These are phyloP conservation scores for Trichopria drosophilae DNA, from an alignment of 2,888 invertebrate species.

Conservation along the genomic window DNA sequence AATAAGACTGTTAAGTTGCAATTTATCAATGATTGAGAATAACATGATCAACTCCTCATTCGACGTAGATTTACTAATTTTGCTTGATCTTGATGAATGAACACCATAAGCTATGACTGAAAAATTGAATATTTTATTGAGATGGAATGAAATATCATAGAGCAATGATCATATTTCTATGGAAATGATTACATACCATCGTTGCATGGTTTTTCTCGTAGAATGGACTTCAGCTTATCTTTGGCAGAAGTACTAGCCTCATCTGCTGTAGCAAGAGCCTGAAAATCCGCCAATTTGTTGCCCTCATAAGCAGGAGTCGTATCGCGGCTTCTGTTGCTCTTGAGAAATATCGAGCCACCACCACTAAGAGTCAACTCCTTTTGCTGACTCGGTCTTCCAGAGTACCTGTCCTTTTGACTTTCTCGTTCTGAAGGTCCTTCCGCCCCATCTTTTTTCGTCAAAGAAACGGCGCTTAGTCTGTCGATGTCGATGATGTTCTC, in stretches of 20 bases:
- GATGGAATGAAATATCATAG: background rate
- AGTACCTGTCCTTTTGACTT: constrained; percentile 54
- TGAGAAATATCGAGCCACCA: constrained; percentile 69
- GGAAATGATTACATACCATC: constrained; percentile 46
- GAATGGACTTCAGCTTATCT: constrained; percentile 53
- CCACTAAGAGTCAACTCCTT: constrained; percentile 58
- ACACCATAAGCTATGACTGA: no score
- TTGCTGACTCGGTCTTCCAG: constrained; percentile 56
- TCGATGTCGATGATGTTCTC: constrained; percentile 56
- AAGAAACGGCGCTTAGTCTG: constrained; percentile 45
- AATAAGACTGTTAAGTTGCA: no score
- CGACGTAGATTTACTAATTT: no score
- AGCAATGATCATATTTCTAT: background rate
- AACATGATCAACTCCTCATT: no score
- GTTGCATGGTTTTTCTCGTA: constrained; percentile 52
- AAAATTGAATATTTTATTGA: no score
- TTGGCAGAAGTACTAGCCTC: constrained; percentile 37
- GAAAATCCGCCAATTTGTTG: constrained; percentile 45
- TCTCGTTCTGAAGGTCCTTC: constrained; percentile 48
- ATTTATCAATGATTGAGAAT: no score
- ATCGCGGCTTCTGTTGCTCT: constrained; percentile 57
- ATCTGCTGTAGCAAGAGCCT: constrained; percentile 31
- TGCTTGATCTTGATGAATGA: no score
- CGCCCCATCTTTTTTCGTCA: constrained; percentile 49
- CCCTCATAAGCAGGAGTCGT: constrained; percentile 49